Conservation (phyloP, 2,797 vertebrate species). For the Tapirus indicus region DNA sequence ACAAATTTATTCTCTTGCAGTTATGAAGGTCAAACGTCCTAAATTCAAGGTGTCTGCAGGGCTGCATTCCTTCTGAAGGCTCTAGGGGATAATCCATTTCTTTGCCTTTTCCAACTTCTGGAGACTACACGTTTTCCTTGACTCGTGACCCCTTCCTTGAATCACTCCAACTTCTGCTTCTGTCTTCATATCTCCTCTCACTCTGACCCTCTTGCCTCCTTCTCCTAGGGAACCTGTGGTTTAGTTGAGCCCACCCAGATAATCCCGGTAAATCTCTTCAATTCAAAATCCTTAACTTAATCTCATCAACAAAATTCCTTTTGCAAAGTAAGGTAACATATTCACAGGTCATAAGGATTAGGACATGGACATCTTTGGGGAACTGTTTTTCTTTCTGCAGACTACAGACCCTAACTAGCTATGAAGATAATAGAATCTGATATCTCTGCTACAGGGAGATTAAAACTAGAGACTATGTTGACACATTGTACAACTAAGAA, state of each 20-base stretch:
- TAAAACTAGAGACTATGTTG: not conserved
- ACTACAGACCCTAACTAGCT: not conserved
- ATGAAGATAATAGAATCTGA: not conserved
- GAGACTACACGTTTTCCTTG: not conserved
- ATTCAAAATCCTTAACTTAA: constrained; percentile 52
- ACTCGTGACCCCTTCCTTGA: too few species aligned
- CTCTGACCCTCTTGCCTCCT: not conserved
- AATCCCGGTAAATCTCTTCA: constrained; percentile 3
- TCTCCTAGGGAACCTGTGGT: not conserved
- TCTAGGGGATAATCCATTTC: not conserved
- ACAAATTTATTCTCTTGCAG: not conserved
- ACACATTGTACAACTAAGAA: not conserved
- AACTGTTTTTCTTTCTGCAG: not conserved
- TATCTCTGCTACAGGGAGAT: not conserved
- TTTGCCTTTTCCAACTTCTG: not conserved
- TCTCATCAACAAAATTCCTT: not conserved
- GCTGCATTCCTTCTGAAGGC: not conserved
- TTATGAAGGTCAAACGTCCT: not conserved
- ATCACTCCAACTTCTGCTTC: not conserved
- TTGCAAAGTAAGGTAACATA: not conserved
- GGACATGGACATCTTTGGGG: not conserved
- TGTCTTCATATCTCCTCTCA: not conserved
- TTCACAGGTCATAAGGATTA: not conserved
- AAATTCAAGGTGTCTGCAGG: not conserved
- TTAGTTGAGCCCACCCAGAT: not conserved